phyloP scores from a whole-genome alignment of 2,797 vertebrate species.

The Enteromius anoplus region DNA sequence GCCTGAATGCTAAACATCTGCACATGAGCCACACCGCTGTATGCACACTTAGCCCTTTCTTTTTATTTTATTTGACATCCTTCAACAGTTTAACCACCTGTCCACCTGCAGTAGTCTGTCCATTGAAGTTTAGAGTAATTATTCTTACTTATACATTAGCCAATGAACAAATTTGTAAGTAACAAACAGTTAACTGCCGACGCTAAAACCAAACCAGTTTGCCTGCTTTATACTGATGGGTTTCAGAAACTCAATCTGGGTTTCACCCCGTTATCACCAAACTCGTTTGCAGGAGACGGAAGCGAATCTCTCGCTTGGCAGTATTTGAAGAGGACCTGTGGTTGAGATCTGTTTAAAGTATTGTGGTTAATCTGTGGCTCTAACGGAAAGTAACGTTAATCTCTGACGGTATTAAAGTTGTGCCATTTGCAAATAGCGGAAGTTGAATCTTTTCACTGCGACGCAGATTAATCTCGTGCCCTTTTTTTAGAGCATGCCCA shows the following conservation, averaged over 20 bases:
- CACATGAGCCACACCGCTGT: constrained; percentile 17
- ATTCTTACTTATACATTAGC: background rate
- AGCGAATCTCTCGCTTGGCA: background rate
- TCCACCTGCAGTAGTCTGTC: background rate
- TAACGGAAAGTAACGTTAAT: too few relatives aligned
- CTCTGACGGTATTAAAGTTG: background rate
- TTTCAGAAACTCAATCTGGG: background rate
- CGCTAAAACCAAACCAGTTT: background rate
- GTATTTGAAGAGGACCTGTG: background rate
- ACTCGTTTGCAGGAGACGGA: background rate
- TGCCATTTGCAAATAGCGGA: background rate
- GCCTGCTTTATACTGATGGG: background rate
- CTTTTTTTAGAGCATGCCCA: background rate
- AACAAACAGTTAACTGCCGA: background rate
- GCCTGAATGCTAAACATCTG: constrained; percentile 45
- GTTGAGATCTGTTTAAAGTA: background rate
- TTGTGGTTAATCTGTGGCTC: background rate
- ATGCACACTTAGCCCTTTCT: background rate
- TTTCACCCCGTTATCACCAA: background rate
- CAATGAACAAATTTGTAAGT: background rate
- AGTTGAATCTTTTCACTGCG: background rate
- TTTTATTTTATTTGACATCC: background rate
- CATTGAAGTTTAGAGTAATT: background rate
- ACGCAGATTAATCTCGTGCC: background rate
- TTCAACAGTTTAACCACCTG: background rate